Evolutionary conservation across 2,113 vertebrate genomes (phyloP).

Genomic region (Rhynchomys soricoides): DNA sequence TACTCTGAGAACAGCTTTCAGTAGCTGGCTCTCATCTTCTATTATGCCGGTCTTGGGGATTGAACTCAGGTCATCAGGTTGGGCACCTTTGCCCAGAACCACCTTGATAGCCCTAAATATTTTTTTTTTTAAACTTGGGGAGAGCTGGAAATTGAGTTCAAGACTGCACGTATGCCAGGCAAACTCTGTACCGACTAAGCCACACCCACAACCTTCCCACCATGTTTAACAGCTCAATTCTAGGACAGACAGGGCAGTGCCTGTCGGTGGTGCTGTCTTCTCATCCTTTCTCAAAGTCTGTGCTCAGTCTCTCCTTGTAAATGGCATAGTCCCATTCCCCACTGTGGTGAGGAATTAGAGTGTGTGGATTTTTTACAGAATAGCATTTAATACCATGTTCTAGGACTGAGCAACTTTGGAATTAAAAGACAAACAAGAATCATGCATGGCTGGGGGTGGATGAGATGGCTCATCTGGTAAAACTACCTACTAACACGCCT

Average conservation of each 20-base stretch:
- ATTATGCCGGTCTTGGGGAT: neutral
- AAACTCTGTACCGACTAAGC: neutral
- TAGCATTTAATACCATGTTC: neutral
- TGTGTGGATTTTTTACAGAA: neutral
- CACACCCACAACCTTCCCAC: neutral
- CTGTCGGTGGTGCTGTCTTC: neutral
- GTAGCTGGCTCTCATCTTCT: neutral
- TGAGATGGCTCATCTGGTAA: neutral
- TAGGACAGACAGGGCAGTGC: neutral
- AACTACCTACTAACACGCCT: neutral
- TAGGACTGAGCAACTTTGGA: conserved; percentile 4
- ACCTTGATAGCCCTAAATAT: neutral
- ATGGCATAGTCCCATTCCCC: neutral
- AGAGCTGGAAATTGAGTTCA: neutral
- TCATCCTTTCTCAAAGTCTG: neutral
- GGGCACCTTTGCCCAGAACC: neutral
- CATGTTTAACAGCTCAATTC: neutral
- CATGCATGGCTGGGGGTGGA: neutral
- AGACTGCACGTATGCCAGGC: neutral
- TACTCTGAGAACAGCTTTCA: neutral
- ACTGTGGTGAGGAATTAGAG: neutral
- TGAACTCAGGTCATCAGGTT: neutral
- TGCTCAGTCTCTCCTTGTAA: neutral
- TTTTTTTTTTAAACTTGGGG: neutral
- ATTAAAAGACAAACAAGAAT: neutral